Base-by-base conservation (phyloP, 2,797 vertebrate species). In the Mallotus villosus region DNA sequence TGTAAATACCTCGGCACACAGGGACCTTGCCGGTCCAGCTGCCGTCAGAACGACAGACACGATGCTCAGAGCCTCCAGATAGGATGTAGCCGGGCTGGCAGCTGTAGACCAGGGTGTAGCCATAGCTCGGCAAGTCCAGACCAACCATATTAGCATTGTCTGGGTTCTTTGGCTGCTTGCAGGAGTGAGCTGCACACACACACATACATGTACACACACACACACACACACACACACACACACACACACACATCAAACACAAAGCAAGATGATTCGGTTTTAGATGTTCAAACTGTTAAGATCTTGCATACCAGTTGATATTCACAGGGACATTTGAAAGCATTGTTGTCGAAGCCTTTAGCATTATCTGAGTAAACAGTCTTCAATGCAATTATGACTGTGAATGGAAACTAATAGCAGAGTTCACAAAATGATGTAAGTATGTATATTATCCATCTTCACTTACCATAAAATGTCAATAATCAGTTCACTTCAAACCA, bases 1-100 rank as follows among this genome's bases (percentile, higher is more conserved):
- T 34, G 55, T 37, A 78, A 85, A 72, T 92, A 97, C 97, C 95
- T 95, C 96, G 93, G 92, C 97, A 99, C 74, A 99, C 89, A 65
- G 97, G 97, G 88, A 97, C 95, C 88, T 99, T 99, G 78, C 97
- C 97, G 58, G 95, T 97, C 97, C 97, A 99, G 32, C 97, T 97
- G 79, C 96, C 93, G 63, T 98, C 97, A 49, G 97, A 94, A 78
- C 94, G 94, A 87, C 97, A 99, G 29, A 95, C 95, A 70, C 97
- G 94, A 74, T 99, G 97, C 86, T 99, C 97, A 19, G 97, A 98
- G 67, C 97, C 97, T 79, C 97, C 97, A 0, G 95, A 95, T 82
- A 99, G 90, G 86, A 97, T 95, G 86, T 94, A 98, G 74, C 96
- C 96, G 63, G 93, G 90, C 88, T 99, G 97, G 91, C 97, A 99